Evolutionary conservation across 2,888 invertebrate genomes (phyloP).

Genomic region (Nemotelus pantherinus): DNA sequence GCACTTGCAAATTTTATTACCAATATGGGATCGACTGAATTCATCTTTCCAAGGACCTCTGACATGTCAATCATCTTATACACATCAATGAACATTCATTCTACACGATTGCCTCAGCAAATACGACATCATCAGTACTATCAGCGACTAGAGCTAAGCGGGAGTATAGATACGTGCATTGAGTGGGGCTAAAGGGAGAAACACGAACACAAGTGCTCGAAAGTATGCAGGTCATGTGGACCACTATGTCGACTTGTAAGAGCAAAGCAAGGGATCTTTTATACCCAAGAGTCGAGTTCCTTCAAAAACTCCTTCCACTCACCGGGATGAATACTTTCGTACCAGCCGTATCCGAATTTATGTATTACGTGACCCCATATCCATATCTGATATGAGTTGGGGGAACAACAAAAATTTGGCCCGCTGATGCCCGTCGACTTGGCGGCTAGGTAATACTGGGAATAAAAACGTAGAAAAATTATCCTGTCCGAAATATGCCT

Average conservation of each 20-base stretch:
- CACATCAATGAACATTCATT: slow-evolving; percentile 18
- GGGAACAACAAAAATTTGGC: neutral
- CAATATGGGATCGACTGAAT: slow-evolving; percentile 43
- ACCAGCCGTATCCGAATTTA: slow-evolving; percentile 44
- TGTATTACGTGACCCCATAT: slow-evolving; percentile 48
- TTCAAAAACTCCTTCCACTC: slow-evolving; percentile 42
- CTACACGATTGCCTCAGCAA: neutral
- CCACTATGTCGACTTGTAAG: neutral
- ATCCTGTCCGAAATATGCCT: no score
- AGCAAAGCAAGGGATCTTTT: neutral
- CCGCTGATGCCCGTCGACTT: neutral
- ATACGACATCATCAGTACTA: neutral
- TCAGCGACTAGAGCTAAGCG: no score
- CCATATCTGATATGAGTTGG: neutral
- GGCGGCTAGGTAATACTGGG: neutral
- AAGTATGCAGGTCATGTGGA: no score
- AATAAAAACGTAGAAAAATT: neutral
- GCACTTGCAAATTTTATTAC: slow-evolving; percentile 47
- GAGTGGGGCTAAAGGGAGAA: no score
- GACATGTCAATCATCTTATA: slow-evolving; percentile 38
- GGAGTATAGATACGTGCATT: no score
- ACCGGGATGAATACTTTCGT: slow-evolving; percentile 45
- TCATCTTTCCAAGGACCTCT: slow-evolving; percentile 42
- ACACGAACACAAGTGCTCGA: neutral
- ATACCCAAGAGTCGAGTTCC: neutral